phyloP scores from a whole-genome alignment of 2,888 invertebrate genomes.

The Erebia aethiops region DNA sequence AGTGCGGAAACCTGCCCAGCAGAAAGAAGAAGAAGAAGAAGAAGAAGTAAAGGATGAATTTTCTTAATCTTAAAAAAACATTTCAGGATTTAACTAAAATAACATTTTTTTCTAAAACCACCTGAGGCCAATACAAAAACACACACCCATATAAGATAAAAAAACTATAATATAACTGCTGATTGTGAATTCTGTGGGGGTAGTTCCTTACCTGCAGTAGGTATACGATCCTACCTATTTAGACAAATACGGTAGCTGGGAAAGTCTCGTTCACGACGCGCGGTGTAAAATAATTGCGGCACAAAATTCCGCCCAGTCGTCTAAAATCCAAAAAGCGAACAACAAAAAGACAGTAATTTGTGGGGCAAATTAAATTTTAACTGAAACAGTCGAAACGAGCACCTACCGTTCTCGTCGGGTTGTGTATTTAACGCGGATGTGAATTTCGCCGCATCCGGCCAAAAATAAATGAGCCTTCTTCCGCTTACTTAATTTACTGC shows the following conservation, averaged over 20 bases:
- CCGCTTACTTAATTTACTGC: constrained; percentile 81
- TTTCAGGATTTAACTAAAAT: too few species aligned
- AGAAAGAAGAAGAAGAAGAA: too few species aligned
- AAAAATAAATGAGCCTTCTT: constrained; percentile 82
- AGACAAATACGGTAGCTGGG: neutral
- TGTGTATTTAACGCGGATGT: constrained; percentile 81
- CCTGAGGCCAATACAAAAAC: too few species aligned
- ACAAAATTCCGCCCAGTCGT: constrained; percentile 60
- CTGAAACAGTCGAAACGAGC: constrained; percentile 73
- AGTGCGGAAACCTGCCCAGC: too few species aligned
- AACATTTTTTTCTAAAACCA: too few species aligned
- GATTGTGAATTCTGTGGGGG: too few species aligned
- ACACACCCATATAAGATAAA: too few species aligned
- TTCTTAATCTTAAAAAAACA: too few species aligned
- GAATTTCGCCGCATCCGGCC: constrained; percentile 79
- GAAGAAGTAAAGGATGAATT: too few species aligned
- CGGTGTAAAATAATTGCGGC: constrained; percentile 65
- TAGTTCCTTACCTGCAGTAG: neutral
- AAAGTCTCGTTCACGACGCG: constrained; percentile 51
- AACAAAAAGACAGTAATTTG: constrained; percentile 79
- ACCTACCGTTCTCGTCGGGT: constrained; percentile 67
- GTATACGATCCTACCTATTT: neutral
- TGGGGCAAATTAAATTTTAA: constrained; percentile 77
- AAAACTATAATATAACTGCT: too few species aligned
- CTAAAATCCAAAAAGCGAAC: constrained; percentile 75